Base-by-base conservation (phyloP, 2,797 vertebrate genomes). In the Oceanodroma leucorhoa region DNA sequence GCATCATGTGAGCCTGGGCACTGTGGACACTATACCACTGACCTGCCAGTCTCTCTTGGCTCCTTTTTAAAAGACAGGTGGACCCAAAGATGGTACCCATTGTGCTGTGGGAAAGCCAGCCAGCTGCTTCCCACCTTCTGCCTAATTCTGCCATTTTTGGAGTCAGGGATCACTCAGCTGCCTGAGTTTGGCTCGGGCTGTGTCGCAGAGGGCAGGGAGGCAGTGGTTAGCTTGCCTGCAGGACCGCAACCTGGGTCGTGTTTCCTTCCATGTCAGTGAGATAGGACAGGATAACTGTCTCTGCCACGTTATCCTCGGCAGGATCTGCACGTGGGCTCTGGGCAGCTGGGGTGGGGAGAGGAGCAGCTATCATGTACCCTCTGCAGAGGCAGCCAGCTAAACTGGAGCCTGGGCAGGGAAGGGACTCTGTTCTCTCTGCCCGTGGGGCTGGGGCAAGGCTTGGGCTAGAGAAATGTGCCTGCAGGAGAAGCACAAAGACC, bases 261-360 rank as follows among this genome's bases (percentile, higher is more conserved):
- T 94, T 88, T 90, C 87, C 8, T 54, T 57, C 93, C 64, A 17
- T 83, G 92, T 87, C 65, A 86, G 32, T 85, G 84, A 91, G 67
- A 76, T 36, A 36, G 65, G 50, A 66, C 61, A 64, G 53, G 61
- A 53, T 85, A 83, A 93, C 69, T 87, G 72, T 76, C 51, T 62
- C 61, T 82, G 77, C 55, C 18, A 11, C 7, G 3, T 84, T 84
- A 84, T 80, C 84, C 43, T 89, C 1, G 1, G 32, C 40, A 77
- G 60, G 43, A 90, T 62, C 64, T 90, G 53, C 29, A 46, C 0
- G 0, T 66, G 73, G 30, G 66, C 51, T 83, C 71, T 62, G 48
- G n/a, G 48, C 51, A 29, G 57, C 87, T 61, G 60, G 13, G 57
- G 4, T 1, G 5, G 50, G 55, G 17, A 84, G 55, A 71, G 87